Evolutionary conservation across 2,113 vertebrate species (phyloP).

Genomic region (Micronisus gabar): DNA sequence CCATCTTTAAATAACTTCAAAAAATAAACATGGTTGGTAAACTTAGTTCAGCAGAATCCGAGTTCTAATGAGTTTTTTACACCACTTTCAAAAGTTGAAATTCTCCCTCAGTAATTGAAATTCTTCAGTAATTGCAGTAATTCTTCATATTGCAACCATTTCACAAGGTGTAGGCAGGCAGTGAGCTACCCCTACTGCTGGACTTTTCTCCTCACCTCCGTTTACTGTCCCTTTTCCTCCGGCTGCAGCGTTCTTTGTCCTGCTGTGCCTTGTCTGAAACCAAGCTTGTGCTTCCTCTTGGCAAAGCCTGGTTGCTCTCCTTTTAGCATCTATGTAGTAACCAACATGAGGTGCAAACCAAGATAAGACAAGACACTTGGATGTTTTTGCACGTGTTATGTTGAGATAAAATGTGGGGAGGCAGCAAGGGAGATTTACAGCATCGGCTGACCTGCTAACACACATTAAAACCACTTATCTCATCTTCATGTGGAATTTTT

Average conservation of each 20-base stretch:
- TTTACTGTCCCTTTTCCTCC: not conserved
- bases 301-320: not conserved
- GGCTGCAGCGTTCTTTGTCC: not conserved
- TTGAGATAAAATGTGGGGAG: conserved; percentile 7
- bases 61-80: not conserved
- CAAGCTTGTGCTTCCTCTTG: not conserved
- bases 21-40: not conserved
- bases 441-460: not conserved
- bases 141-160: not conserved
- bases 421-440: conserved; percentile 25
- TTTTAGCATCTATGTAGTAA: not conserved
- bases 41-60: not conserved
- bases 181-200: not conserved
- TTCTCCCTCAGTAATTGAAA: not conserved
- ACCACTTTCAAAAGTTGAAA: not conserved
- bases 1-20: not conserved
- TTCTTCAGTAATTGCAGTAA: not conserved
- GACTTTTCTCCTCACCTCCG: not conserved
- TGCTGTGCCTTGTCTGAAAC: not conserved
- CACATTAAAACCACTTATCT: conserved; percentile 2
- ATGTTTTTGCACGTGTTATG: not conserved
- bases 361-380: conserved; percentile 43
- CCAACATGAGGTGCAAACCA: not conserved
- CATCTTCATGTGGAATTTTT: not conserved
- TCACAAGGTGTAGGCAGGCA: not conserved